These are phyloP conservation scores for Sussaba pulchella DNA, from an alignment of 2,888 invertebrate genomes.

Conservation along the genomic window DNA sequence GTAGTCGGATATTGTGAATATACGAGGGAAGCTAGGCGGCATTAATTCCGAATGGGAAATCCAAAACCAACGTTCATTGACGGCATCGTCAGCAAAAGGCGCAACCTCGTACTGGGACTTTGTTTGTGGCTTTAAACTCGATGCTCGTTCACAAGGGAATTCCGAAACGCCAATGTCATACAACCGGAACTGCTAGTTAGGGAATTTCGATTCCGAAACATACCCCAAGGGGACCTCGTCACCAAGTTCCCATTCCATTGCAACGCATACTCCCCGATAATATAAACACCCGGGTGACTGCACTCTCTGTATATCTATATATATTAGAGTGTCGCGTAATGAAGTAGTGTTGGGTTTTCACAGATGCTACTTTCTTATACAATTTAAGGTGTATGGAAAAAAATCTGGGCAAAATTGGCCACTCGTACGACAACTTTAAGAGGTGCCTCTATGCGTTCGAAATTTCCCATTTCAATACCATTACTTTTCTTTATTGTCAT, in stretches of 20 bases:
- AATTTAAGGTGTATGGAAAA: too few species aligned
- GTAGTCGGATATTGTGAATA: too few species aligned
- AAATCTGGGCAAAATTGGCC: too few species aligned
- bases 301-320: background rate
- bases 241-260: conserved; percentile 13
- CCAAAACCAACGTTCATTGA: background rate
- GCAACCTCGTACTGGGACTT: background rate
- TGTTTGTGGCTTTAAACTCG: conserved; percentile 8
- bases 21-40: too few species aligned
- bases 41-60: too few species aligned
- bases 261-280: background rate
- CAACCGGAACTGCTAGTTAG: conserved; percentile 21
- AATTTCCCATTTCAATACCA: too few species aligned
- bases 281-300: background rate
- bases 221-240: conserved; percentile 21
- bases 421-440: too few species aligned
- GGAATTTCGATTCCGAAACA: background rate
- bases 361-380: too few species aligned
- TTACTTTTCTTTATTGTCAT: too few species aligned
- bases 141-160: conserved; percentile 1
- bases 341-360: too few species aligned
- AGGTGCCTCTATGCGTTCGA: too few species aligned
- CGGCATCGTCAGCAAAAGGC: background rate
- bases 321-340: background rate
- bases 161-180: background rate